phyloP scores from a whole-genome alignment of 2,888 invertebrate species.

The Nomada ruficornis region DNA sequence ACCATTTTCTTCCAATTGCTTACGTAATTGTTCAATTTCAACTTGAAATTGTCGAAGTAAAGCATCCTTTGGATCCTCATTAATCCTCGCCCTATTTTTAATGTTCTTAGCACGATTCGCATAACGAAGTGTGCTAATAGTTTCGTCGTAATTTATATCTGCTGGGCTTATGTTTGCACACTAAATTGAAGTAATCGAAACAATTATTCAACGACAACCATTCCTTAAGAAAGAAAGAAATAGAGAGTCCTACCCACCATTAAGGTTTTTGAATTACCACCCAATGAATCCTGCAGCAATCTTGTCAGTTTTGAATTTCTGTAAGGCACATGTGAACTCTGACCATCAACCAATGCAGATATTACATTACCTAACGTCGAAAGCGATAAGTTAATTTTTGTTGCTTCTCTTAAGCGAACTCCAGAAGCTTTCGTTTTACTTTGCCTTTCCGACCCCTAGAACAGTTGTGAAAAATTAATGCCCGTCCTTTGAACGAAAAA shows the following conservation, averaged over 20 bases:
- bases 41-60: slow-evolving; percentile 97
- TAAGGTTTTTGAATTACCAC: slow-evolving; percentile 97
- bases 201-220: background rate
- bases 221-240: background rate
- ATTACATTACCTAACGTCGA: slow-evolving; percentile 99
- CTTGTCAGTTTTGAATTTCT: slow-evolving; percentile 98
- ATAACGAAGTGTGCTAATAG: slow-evolving; percentile 97
- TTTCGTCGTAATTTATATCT: slow-evolving; percentile 98
- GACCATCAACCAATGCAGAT: slow-evolving; percentile 98
- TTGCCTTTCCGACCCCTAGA: slow-evolving; percentile 97
- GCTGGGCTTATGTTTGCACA: slow-evolving; percentile 99
- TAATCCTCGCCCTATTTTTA: slow-evolving; percentile 97
- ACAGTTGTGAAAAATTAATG: slow-evolving; percentile 32
- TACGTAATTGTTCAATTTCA: slow-evolving; percentile 96
- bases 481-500: background rate
- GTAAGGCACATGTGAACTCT: slow-evolving; percentile 98
- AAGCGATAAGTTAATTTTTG: slow-evolving; percentile 98
- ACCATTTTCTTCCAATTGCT: slow-evolving; percentile 91
- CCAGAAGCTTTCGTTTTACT: slow-evolving; percentile 98
- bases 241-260: slow-evolving; percentile 88
- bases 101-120: slow-evolving; percentile 99
- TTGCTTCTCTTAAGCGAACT: slow-evolving; percentile 96
- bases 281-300: slow-evolving; percentile 97
- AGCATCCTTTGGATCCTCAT: slow-evolving; percentile 99
- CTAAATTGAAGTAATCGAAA: slow-evolving; percentile 84